Conservation (phyloP, 1,140 invertebrate species). For the Papilio aristodemus region DNA sequence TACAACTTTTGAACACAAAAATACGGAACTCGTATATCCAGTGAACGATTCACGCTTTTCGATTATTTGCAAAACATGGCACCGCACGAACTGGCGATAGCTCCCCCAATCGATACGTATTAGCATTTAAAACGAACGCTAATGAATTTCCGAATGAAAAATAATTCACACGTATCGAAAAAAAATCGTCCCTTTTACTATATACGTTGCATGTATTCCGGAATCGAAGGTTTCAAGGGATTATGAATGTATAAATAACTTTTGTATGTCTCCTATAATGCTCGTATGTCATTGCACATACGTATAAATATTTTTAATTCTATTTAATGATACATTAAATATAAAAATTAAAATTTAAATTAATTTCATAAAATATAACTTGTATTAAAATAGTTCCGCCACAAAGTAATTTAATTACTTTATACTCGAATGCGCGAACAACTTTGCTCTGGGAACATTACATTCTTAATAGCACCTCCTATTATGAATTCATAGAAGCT, state of each 20-base stretch:
- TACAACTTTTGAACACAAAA: neutral
- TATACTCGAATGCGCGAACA: constrained; percentile 30
- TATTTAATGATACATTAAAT: no score
- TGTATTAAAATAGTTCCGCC: constrained; percentile 24
- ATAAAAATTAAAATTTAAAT: no score
- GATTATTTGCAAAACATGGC: constrained; percentile 41
- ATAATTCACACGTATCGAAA: constrained; percentile 36
- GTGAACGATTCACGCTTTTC: constrained; percentile 33
- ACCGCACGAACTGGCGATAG: constrained; percentile 30
- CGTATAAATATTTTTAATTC: no score
- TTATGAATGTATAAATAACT: no score
- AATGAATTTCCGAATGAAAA: constrained; percentile 48
- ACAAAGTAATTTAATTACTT: constrained; percentile 32
- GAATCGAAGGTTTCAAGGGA: no score
- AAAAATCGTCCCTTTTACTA: neutral
- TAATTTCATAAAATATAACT: constrained; percentile 2
- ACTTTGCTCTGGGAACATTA: constrained; percentile 27
- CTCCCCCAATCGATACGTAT: constrained; percentile 44
- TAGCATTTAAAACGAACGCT: constrained; percentile 57
- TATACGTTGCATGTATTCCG: neutral
- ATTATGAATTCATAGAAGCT: constrained; percentile 32
- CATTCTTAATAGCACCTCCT: constrained; percentile 30
- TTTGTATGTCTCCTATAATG: no score
- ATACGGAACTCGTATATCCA: constrained; percentile 30
- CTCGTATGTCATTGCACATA: no score